These are phyloP conservation scores for Microchirus variegatus DNA, from an alignment of 2,797 vertebrate species.

Conservation along the genomic window DNA sequence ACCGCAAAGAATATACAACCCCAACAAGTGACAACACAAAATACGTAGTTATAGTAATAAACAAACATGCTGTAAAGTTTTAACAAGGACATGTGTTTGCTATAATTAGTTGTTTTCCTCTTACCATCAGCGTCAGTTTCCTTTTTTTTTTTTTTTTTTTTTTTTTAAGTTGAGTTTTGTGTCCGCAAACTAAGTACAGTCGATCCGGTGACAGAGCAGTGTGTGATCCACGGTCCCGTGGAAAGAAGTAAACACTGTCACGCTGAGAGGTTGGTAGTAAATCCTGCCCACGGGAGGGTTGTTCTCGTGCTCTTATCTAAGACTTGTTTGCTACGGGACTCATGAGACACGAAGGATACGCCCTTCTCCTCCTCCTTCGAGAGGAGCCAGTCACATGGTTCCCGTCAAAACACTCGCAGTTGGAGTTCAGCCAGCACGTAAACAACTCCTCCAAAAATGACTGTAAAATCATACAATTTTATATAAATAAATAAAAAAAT, in stretches of 20 bases:
- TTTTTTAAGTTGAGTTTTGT: neutral
- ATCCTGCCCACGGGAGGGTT: conserved; percentile 18
- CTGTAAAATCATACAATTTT: neutral
- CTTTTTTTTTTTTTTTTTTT: too few relatives aligned
- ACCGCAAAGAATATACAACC: too few relatives aligned
- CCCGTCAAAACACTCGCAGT: conserved; percentile 55
- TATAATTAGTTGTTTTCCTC: neutral
- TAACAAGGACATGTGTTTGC: too few relatives aligned
- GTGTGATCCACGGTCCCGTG: neutral
- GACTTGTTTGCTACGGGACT: conserved; percentile 66
- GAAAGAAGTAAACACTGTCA: conserved; percentile 36
- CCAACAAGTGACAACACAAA: neutral
- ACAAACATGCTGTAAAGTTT: too few relatives aligned
- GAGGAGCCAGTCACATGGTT: conserved; percentile 61
- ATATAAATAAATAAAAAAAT: neutral
- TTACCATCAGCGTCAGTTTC: conserved; percentile 60
- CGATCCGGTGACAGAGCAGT: neutral
- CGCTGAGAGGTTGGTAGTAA: conserved; percentile 16
- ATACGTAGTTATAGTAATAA: too few relatives aligned
- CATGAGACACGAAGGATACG: conserved; percentile 7
- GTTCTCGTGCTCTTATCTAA: conserved; percentile 40
- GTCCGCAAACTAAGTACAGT: neutral
- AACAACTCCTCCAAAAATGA: neutral
- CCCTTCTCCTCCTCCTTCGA: conserved; percentile 34
- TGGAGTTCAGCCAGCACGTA: conserved; percentile 25